These are phyloP conservation scores for Dasyurus viverrinus DNA, from an alignment of 2,113 vertebrate genomes.

Conservation along the genomic window DNA sequence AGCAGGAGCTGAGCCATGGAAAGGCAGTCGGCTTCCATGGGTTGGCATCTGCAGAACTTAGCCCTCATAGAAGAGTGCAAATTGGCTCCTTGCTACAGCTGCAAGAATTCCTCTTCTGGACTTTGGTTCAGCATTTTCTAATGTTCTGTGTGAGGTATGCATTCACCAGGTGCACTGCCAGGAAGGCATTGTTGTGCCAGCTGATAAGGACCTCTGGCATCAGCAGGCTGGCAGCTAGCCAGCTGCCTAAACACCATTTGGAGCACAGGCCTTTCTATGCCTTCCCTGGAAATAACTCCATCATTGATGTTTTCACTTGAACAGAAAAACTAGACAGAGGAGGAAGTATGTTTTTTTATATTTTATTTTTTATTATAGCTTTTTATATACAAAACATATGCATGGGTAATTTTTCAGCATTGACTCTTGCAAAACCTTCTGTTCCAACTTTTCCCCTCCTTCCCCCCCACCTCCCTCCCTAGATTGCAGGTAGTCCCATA, in stretches of 20 bases:
- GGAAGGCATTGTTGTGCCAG: neutral
- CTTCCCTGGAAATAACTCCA: neutral
- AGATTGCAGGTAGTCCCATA: no score
- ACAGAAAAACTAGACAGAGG: neutral
- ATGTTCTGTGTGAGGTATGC: slow-evolving; percentile 17
- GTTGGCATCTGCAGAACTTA: slow-evolving; percentile 41
- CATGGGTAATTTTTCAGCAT: no score
- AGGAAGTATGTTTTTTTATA: neutral
- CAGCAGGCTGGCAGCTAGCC: neutral
- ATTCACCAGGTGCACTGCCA: slow-evolving; percentile 22
- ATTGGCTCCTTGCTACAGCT: slow-evolving; percentile 21
- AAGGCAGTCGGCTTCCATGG: slow-evolving; percentile 10
- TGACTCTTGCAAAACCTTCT: no score
- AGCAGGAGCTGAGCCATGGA: slow-evolving; percentile 16
- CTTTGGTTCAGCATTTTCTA: slow-evolving; percentile 34
- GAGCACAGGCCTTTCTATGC: neutral
- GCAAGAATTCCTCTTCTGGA: slow-evolving; percentile 33
- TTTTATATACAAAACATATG: no score
- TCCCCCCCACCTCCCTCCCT: no score
- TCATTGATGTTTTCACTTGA: neutral
- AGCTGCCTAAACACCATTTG: slow-evolving; percentile 12
- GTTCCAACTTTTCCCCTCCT: no score
- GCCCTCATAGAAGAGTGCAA: slow-evolving; percentile 18
- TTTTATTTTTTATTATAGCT: no score
- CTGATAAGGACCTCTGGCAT: slow-evolving; percentile 22